These are phyloP conservation scores for Tetramorium alpestre DNA, from an alignment of 1,140 invertebrate genomes.

Conservation along the genomic window DNA sequence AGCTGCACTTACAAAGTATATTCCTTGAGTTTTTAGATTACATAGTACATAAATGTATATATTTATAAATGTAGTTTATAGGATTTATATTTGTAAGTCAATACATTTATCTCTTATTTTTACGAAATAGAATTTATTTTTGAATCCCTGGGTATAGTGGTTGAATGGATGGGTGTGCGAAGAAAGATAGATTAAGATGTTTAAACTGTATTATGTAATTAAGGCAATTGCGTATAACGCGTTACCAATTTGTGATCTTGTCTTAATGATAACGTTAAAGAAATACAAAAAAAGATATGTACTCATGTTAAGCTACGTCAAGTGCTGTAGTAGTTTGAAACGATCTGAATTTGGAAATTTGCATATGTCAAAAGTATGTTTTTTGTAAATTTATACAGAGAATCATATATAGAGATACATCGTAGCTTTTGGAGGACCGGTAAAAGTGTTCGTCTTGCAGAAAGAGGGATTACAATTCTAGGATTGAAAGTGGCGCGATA, in stretches of 20 bases:
- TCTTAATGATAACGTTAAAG: slow-evolving; percentile 65
- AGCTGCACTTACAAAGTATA: slow-evolving; percentile 71
- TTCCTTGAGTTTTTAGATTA: slow-evolving; percentile 73
- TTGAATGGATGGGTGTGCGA: slow-evolving; percentile 75
- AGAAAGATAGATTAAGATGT: slow-evolving; percentile 62
- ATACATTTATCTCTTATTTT: slow-evolving; percentile 81
- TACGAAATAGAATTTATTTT: slow-evolving; percentile 83
- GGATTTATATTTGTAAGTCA: slow-evolving; percentile 82
- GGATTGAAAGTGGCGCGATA: slow-evolving; percentile 30
- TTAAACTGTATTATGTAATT: slow-evolving; percentile 69
- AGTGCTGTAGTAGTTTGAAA: slow-evolving; percentile 51
- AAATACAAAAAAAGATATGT: slow-evolving; percentile 24
- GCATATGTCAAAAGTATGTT: slow-evolving; percentile 23
- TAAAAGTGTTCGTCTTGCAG: slow-evolving; percentile 21
- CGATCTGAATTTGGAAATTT: slow-evolving; percentile 51
- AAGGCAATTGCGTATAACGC: slow-evolving; percentile 63
- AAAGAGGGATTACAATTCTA: slow-evolving; percentile 39
- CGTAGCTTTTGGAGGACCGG: slow-evolving; percentile 16
- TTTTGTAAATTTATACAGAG: slow-evolving; percentile 66
- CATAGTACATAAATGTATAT: slow-evolving; percentile 80
- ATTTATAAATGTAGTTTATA: slow-evolving; percentile 82
- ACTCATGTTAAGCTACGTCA: slow-evolving; percentile 28
- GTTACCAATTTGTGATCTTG: slow-evolving; percentile 72
- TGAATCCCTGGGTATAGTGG: slow-evolving; percentile 76
- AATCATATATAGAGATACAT: slow-evolving; percentile 5